phyloP scores from a whole-genome alignment of 2,797 vertebrate genomes.

The Alfaro cultratus region DNA sequence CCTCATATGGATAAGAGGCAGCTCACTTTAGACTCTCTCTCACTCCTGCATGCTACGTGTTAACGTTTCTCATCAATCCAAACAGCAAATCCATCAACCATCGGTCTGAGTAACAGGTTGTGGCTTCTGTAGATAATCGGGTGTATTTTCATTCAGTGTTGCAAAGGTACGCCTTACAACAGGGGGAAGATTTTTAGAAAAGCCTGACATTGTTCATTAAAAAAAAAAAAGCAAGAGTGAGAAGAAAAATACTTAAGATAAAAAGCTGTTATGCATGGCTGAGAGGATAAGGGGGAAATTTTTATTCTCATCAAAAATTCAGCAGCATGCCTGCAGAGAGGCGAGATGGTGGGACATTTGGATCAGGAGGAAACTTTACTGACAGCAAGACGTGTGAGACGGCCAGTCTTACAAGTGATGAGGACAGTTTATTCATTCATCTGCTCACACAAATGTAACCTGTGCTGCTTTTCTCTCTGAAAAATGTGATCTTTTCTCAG shows the following conservation, averaged over 20 bases:
- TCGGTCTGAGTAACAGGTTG: neutral
- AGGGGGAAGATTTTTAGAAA: neutral
- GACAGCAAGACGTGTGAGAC: neutral
- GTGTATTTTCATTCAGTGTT: neutral
- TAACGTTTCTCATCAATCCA: neutral
- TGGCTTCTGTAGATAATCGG: neutral
- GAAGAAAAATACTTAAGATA: neutral
- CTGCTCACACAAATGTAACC: neutral
- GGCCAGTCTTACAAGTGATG: neutral
- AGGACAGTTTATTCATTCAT: neutral
- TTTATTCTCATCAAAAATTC: neutral
- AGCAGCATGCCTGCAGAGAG: neutral
- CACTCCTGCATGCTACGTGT: neutral
- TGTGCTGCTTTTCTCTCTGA: conserved; percentile 6
- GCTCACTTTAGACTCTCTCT: neutral
- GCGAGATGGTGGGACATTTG: neutral
- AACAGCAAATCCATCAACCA: neutral
- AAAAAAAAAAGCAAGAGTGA: neutral
- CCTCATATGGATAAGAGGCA: neutral
- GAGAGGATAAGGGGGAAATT: neutral
- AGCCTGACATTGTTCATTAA: neutral
- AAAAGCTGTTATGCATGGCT: neutral
- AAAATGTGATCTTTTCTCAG: conserved; percentile 20
- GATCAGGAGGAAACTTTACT: neutral
- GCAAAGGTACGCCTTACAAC: neutral